Evolutionary conservation across 2,113 vertebrate genomes (phyloP), one percentile per base, ranked within the genome.

Genomic region (Alectura lathami): DNA sequence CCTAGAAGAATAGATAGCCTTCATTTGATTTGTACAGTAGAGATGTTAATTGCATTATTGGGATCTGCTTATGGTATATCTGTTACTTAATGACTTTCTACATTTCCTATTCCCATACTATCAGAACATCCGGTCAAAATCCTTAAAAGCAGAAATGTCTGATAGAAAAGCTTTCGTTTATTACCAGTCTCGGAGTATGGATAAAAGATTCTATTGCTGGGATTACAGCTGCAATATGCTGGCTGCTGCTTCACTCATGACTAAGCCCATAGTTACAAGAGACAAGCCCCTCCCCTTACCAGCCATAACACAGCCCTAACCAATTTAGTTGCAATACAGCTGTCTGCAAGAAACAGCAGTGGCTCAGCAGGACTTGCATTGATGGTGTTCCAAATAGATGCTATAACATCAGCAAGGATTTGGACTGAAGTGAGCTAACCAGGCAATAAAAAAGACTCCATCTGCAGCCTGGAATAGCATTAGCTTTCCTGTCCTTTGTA

Each of bases 11-110:
- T 59, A 92, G 83, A 91, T 91, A 67, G 64, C 76, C 69, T 95
- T 96, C 27, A 51, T 94, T 91, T 95, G 73, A 96, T 95, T 94
- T 96, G 50, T 77, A 94, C 83, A 96, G 91, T 91, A 96, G 96
- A 76, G 48, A 50, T 27, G 48, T 74, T 96, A 95, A 94, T 91
- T 90, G 72, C 84, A 96, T 69, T 60, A 51, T 68, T 86, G 77
- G 96, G 80, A 63, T 94, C 60, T 27, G 9, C 23, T 67, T 73
- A 88, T 95, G 66, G 30, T 38, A 30, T 92, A 95, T 86, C 59
- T 93, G 97, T 95, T 89, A 84, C 53, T 76, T 38, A 87, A 93
- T 82, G 70, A 95, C 88, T 90, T 97, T 92, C 76, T 70, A 23
- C 74, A 86, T 47, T 40, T 87, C 74, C 88, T 60, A 43, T 64